phyloP scores from a whole-genome alignment of 2,113 vertebrate genomes.

The Dendropsophus ebraccatus region DNA sequence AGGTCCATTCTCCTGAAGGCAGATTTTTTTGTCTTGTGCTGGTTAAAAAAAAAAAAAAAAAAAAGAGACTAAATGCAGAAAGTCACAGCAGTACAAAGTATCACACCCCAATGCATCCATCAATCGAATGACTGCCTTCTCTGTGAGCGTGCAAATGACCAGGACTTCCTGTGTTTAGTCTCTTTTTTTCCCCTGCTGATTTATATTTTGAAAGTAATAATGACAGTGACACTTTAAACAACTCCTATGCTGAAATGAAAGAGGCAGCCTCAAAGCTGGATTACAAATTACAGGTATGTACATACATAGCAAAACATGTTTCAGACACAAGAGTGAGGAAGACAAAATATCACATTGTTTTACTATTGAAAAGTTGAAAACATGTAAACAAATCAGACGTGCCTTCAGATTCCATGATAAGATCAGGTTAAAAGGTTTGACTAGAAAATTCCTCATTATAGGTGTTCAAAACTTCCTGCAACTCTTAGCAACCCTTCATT shows the following conservation, averaged over 20 bases:
- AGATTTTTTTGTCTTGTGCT: no score
- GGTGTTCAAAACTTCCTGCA: slow-evolving; percentile 63
- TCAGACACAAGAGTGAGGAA: slow-evolving; percentile 33
- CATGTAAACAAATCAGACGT: slow-evolving; percentile 65
- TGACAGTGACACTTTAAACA: no score
- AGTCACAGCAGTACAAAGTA: no score
- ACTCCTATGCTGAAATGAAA: background rate
- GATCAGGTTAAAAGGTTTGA: slow-evolving; percentile 63
- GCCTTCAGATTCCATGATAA: slow-evolving; percentile 64
- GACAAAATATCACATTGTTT: slow-evolving; percentile 61
- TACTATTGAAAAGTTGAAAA: slow-evolving; percentile 62
- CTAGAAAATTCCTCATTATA: slow-evolving; percentile 61
- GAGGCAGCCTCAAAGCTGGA: background rate
- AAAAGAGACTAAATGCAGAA: no score
- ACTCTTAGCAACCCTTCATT: slow-evolving; percentile 27
- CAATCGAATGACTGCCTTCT: no score
- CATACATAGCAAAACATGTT: background rate
- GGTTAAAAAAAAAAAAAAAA: no score
- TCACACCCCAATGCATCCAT: no score
- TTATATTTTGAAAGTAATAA: no score
- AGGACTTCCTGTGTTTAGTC: no score
- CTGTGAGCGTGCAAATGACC: no score
- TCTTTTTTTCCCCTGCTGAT: no score
- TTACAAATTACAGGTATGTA: background rate
- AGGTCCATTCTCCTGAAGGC: no score